Base-by-base conservation (phyloP, 1,140 invertebrate species). In the Lordiphosa mommai region DNA sequence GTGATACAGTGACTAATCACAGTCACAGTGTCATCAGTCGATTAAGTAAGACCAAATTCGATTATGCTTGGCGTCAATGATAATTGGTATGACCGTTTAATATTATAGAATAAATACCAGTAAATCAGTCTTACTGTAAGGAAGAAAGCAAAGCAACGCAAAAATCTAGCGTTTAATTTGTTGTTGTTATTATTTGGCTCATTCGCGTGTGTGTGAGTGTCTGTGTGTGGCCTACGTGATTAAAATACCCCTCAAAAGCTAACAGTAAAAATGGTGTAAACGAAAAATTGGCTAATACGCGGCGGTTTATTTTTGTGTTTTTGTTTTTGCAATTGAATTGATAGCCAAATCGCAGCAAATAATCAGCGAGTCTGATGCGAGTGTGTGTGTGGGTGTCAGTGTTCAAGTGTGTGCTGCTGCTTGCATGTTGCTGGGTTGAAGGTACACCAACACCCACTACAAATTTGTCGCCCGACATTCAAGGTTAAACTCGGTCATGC, bases 141-240 rank as follows among this genome's bases (percentile, higher is more conserved):
- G n/a, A 55, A 50, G 14, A 41, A 46, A 40, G 34, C 27, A 51
- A 41, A 51, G 12, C 46, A 68, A 57, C 63, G 53, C 44, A 59
- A 58, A 47, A 14, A 64, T 27, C 27, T 43, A 27, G 40, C 40
- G 40, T 43, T 43, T n/a, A n/a, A n/a, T n/a, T 41, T 41, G 23
- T 40, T 41, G 16, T 41, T 43, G 40, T 43, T 43, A 43, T 43
- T 43, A 43, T 43, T 43, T 17, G 40, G 38, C n/a, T 16, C 20
- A 58, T 41, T 37, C 59, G 44, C 59, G 52, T 43, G 61, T 46
- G 32, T 13, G 38, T 53, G 4, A 33, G 43, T 65, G 43, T 65
- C 36, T 37, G 61, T 49, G 63, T 33, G 44, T 76, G 68, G 77
- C 79, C 79, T 84, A 84, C 77, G 77, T 84, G 77, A 84, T 84